phyloP scores from a whole-genome alignment of 2,797 vertebrate genomes.

The Hoplostethus atlanticus region DNA sequence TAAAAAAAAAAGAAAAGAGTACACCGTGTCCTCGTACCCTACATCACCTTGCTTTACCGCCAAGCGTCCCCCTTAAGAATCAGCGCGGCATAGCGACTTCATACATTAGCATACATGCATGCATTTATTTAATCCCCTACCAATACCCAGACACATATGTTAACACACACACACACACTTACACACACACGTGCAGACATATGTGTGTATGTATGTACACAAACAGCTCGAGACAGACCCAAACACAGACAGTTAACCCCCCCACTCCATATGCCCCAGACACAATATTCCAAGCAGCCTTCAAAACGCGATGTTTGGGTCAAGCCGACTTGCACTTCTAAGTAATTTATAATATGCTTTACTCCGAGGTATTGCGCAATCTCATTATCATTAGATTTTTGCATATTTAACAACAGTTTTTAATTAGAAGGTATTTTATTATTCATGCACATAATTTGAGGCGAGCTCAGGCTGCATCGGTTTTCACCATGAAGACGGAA shows the following conservation, averaged over 20 bases:
- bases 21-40: conserved; percentile 5
- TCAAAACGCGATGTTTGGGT: conserved; percentile 91
- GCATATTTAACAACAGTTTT: conserved; percentile 99
- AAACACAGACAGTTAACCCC: conserved; percentile 49
- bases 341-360: conserved; percentile 98
- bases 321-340: conserved; percentile 93
- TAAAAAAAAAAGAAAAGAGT: background rate
- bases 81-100: conserved; percentile 56
- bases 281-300: conserved; percentile 84
- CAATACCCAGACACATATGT: conserved; percentile 62
- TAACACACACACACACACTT: conserved; percentile 35
- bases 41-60: conserved; percentile 31
- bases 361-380: conserved; percentile 98
- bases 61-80: conserved; percentile 46
- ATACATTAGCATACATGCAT: conserved; percentile 72
- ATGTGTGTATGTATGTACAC: conserved; percentile 58
- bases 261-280: conserved; percentile 73
- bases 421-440: conserved; percentile 99
- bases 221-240: conserved; percentile 53
- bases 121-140: conserved; percentile 67
- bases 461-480: conserved; percentile 88
- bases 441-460: conserved; percentile 99
- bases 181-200: conserved; percentile 51
- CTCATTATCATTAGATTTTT: conserved; percentile 99
- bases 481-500: conserved; percentile 85